A percentile compares a stretch with the other conserved stretches of the same genome.
Conservation (phyloP, 2,888 invertebrate species). For the Noctua comes region DNA sequence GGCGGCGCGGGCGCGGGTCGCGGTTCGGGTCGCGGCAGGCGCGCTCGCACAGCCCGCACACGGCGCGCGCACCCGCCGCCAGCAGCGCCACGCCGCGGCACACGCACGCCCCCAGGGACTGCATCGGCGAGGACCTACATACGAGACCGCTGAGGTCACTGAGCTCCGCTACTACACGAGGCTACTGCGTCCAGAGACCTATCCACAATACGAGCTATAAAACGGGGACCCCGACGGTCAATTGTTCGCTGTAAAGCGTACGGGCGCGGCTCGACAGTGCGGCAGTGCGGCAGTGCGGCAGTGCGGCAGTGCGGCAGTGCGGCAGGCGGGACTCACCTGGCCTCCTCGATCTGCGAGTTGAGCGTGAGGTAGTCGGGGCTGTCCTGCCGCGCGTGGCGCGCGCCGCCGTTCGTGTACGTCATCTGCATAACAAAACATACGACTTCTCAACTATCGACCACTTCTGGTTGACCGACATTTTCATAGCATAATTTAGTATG, state of each 20-base stretch:
- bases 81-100: conserved; percentile 34
- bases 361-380: conserved; percentile 93
- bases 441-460: not conserved
- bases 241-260: not conserved
- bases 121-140: conserved; percentile 34
- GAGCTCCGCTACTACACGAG: conserved; percentile 7
- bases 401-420: conserved; percentile 83
- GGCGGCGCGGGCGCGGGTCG: conserved; percentile 27
- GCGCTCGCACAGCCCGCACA: conserved; percentile 38
- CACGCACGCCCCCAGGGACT: conserved; percentile 47
- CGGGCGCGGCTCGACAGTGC: not conserved
- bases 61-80: conserved; percentile 52
- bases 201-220: not conserved
- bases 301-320: not conserved
- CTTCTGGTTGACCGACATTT: not conserved
- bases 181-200: not conserved
- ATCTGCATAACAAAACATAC: conserved; percentile 67
- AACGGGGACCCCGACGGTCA: not conserved
- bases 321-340: conserved; percentile 89
- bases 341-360: conserved; percentile 94
- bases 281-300: conserved; percentile 58
- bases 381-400: conserved; percentile 84
- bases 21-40: conserved; percentile 1
- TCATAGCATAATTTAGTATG: not conserved
- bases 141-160: conserved; percentile 21